Base-by-base conservation (phyloP, 2,113 vertebrate genomes). In the Corythaixoides concolor region DNA sequence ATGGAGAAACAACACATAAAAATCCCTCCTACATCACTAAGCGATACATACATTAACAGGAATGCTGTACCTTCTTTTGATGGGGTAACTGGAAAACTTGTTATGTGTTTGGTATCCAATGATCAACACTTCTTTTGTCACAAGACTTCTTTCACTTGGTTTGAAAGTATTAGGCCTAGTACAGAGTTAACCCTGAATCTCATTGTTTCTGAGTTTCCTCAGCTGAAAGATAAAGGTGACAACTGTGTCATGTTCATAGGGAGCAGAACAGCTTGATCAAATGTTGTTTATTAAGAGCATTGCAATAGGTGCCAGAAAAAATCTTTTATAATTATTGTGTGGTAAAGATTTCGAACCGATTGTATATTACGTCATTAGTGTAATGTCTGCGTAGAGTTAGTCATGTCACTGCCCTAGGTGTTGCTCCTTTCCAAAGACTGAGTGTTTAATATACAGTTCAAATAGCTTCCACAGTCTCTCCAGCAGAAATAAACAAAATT, bases 301-400 rank as follows among this genome's bases (percentile, higher is more conserved):
- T 94, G 80, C 86, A 95, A 89, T 33, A 85, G 15, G 62, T 87
- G 56, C 39, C 64, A 97, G 87, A 95, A 88, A 77, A 82, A 47
- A 37, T 20, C 52, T 14, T 69, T 60, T 47, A 30, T 77, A 88
- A 93, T 78, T 77, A 93, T 66, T 64, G 13, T 64, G 64, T 90
- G 68, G 52, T 66, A 79, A 91, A 93, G 19, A 79, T 89, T 91
- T 95, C 74, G 88, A 85, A 68, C 45, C 45, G 58, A 76, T 47
- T 59, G 6, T 41, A 41, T 72, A 33, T 76, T 93, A 45, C 91
- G 82, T 91, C 69, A 79, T 82, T 53, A 89, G 4, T 23, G 43
- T 62, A 69, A 91, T 85, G 41, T 55, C 77, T 89, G 22, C 70
- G 85, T 87, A 68, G 3, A 45, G 4, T 92, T 91, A 77, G 55